A percentile compares a stretch with the other conserved stretches of the same genome.
phyloP scores from a whole-genome alignment of 1,140 invertebrate genomes.

The Heliconius hermathena region DNA sequence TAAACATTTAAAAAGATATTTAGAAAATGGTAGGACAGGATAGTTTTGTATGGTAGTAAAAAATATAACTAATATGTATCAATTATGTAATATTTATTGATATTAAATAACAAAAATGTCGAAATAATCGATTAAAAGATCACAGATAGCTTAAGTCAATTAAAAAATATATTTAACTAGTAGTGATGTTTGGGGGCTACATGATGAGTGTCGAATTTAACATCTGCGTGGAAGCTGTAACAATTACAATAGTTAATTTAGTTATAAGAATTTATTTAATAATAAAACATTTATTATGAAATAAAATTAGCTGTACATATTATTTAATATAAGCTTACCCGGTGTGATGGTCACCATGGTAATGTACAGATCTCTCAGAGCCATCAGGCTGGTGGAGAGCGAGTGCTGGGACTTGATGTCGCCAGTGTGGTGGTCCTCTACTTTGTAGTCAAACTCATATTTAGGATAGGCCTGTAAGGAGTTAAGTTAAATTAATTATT shows the following conservation, averaged over 20 bases:
- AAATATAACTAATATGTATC: too few relatives aligned
- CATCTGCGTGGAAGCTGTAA: not conserved
- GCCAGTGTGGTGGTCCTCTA: too few relatives aligned
- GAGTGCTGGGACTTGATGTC: too few relatives aligned
- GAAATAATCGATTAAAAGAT: slow-evolving; percentile 16
- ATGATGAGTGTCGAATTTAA: not conserved
- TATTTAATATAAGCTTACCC: not conserved
- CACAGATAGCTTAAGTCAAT: not conserved
- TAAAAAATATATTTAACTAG: not conserved
- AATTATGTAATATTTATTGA: too few relatives aligned
- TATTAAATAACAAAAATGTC: too few relatives aligned
- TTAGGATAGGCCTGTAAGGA: too few relatives aligned
- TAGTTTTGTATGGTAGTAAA: too few relatives aligned
- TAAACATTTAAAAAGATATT: too few relatives aligned
- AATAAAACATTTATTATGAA: not conserved
- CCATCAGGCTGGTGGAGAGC: not conserved
- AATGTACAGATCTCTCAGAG: not conserved
- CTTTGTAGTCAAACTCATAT: too few relatives aligned
- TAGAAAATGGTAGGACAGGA: too few relatives aligned
- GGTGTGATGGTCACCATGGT: slow-evolving; percentile 33
- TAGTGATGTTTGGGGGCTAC: not conserved
- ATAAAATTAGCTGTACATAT: not conserved
- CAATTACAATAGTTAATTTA: not conserved
- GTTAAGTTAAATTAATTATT: too few relatives aligned
- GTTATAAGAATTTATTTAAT: too few relatives aligned